Percentiles rank a stretch among this genome's conserved stretches.
Conservation (phyloP, 1,140 invertebrate genomes). For the Gryon sp. region DNA sequence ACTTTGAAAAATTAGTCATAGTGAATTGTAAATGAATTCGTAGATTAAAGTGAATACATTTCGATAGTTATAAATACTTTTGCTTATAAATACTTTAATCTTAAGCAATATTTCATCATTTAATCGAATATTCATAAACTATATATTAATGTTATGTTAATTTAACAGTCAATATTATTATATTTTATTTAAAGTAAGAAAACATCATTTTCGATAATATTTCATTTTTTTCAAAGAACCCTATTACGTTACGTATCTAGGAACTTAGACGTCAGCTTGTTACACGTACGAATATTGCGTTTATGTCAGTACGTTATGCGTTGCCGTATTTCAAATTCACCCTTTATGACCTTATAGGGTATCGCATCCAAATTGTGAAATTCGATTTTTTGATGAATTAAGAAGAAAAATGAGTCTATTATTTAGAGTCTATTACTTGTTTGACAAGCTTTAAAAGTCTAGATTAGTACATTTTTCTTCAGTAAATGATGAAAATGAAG, state of each 20-base stretch:
- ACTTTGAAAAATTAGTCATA: slow-evolving; percentile 6
- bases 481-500: slow-evolving; percentile 23
- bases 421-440: slow-evolving; percentile 45
- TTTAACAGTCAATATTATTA: too few species aligned
- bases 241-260: slow-evolving; percentile 9
- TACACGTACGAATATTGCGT: slow-evolving; percentile 53
- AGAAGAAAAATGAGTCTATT: slow-evolving; percentile 37
- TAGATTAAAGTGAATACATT: too few species aligned
- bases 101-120: too few species aligned
- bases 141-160: too few species aligned
- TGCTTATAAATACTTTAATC: too few species aligned
- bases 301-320: slow-evolving; percentile 35
- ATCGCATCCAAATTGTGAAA: slow-evolving; percentile 41
- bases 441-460: slow-evolving; percentile 49
- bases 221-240: background rate
- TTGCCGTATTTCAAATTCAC: slow-evolving; percentile 47
- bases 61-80: too few species aligned
- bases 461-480: slow-evolving; percentile 53
- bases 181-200: background rate
- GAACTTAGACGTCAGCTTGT: slow-evolving; percentile 52
- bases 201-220: background rate
- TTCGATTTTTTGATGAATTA: slow-evolving; percentile 58
- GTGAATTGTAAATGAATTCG: too few species aligned
- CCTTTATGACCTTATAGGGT: slow-evolving; percentile 29
- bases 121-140: too few species aligned